phyloP scores from a whole-genome alignment of 1,140 invertebrate species.

The Apocrypta bakeri region DNA sequence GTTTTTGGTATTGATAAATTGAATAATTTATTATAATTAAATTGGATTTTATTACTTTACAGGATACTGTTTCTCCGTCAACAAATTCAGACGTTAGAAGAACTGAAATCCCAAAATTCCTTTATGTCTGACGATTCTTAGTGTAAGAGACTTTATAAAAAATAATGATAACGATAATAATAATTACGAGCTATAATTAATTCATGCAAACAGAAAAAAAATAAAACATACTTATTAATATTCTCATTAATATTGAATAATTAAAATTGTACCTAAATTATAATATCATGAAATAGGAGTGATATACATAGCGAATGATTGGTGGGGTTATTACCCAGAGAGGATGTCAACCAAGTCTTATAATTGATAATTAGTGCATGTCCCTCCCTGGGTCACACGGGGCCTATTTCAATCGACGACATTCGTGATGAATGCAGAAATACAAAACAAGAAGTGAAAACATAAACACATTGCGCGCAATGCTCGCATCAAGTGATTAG shows the following conservation, averaged over 20 bases:
- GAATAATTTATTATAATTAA: constrained; percentile 21
- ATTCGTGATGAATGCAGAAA: constrained; percentile 50
- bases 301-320: constrained; percentile 70
- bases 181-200: constrained; percentile 74
- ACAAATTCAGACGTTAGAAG: constrained; percentile 91
- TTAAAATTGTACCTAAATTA: constrained; percentile 76
- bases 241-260: constrained; percentile 76
- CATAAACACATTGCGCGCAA: constrained; percentile 49
- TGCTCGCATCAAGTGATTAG: constrained; percentile 50
- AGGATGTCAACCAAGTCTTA: constrained; percentile 66
- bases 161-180: constrained; percentile 63
- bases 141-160: constrained; percentile 75
- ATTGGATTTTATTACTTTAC: constrained; percentile 62
- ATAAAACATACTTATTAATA: constrained; percentile 75
- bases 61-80: constrained; percentile 93
- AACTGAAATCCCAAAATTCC: constrained; percentile 93
- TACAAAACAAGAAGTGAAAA: constrained; percentile 31
- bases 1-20: not conserved
- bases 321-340: constrained; percentile 64
- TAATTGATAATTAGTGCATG: constrained; percentile 64
- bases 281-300: constrained; percentile 72
- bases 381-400: constrained; percentile 69
- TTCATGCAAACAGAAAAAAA: constrained; percentile 71
- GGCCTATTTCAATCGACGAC: constrained; percentile 68
- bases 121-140: constrained; percentile 88